Evolutionary conservation across 2,888 invertebrate species (phyloP).

Genomic region (Torymus texanus): DNA sequence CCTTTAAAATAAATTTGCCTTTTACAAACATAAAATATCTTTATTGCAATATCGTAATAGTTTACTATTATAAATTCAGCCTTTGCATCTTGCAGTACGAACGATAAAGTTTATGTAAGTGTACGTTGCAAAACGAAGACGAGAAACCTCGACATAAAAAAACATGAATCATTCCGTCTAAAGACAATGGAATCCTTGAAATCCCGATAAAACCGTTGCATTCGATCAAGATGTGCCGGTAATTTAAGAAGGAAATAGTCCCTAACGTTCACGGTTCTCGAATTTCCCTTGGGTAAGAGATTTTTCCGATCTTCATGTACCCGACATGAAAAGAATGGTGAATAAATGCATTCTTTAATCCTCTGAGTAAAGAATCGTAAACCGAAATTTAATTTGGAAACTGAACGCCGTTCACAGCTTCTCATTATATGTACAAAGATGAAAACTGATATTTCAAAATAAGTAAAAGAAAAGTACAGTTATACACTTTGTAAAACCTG

Average conservation of each 20-base stretch:
- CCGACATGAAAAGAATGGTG: conserved; percentile 28
- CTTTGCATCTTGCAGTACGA: background rate
- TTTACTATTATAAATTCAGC: conserved; percentile 4
- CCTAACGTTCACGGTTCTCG: conserved; percentile 46
- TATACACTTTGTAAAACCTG: no score
- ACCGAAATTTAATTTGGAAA: no score
- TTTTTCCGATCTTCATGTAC: conserved; percentile 48
- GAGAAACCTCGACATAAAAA: conserved; percentile 46
- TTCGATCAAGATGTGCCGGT: conserved; percentile 50
- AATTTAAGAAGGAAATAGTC: conserved; percentile 47
- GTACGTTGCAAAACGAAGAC: conserved; percentile 37
- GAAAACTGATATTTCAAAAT: no score
- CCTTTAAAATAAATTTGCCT: no score
- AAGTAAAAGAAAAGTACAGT: no score
- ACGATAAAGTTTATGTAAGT: conserved; percentile 49
- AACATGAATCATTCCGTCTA: conserved; percentile 38
- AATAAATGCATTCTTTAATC: conserved; percentile 39
- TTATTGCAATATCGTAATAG: background rate
- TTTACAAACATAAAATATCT: background rate
- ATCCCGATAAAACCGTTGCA: conserved; percentile 49
- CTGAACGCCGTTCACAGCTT: no score
- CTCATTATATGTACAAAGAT: no score
- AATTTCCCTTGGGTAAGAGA: conserved; percentile 30
- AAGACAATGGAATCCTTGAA: conserved; percentile 54
- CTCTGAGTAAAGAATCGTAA: no score